Evolutionary conservation across 2,113 vertebrate genomes (phyloP), one percentile per base, ranked within the genome.

Genomic region (Scomber colias): DNA sequence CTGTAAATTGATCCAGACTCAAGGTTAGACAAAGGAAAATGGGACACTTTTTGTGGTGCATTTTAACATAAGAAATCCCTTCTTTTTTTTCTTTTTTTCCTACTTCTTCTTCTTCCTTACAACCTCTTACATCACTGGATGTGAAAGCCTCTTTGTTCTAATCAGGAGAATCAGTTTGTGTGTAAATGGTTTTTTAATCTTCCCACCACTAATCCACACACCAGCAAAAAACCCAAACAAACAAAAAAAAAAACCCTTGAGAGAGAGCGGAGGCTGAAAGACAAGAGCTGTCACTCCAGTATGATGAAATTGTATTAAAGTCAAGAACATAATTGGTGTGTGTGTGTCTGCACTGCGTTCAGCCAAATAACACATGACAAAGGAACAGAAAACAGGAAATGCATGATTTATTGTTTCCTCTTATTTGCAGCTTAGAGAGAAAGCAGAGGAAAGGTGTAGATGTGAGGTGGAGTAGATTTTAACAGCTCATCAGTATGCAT

Each of bases 21-120:
- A 84, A 79, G 81, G 81, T 84, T 63, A 79, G 56, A 81, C 45
- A 71, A 75, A 74, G 63, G 59, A 66, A 83, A 64, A 59, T 75
- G 35, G 57, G 68, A 81, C 51, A 63, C 45, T 30, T 53, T 54
- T 45, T 60, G 19, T 48, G 60, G 40, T 66, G 21, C n/a, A 61
- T 55, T 71, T 68, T n/a, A 53, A 40, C 35, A 40, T 24, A 54
- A 24, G 21, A 31, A 27, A 69, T 16, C 9, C 16, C 45, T 16
- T 70, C 24, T 27, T 27, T 27, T 27, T 27, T 27, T 3, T 27
- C 24, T 27, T 3, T 27, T 27, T 21, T 21, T 21, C 21, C 21
- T 21, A 21, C 24, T 3, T 27, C 24, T 27, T 27, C 24, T 27
- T 27, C 24, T 66, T 62, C 54, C 35, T 64, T 17, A 14, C 30